A percentile compares a stretch with the other conserved stretches of the same genome.
phyloP scores from a whole-genome alignment of 23 tunicate genomes.

The Styela clava region DNA sequence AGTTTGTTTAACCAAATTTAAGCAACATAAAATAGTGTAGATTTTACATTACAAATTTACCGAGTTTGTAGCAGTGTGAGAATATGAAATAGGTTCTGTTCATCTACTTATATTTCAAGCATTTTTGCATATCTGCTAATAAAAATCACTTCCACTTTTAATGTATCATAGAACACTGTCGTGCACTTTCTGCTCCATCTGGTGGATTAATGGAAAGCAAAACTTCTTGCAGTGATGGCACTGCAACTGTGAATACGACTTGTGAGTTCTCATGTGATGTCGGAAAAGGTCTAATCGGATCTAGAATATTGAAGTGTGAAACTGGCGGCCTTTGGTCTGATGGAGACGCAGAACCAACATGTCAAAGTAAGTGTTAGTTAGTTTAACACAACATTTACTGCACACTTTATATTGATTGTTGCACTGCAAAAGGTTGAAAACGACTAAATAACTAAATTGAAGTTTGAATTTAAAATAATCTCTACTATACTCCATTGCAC shows the following conservation, averaged over 20 bases:
- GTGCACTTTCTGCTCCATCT: constrained; percentile 7
- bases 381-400: neutral
- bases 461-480: too few species aligned
- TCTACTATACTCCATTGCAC: too few species aligned
- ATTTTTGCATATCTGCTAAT: too few species aligned
- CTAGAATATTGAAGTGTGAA: constrained; percentile 7
- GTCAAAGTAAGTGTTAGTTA: constrained; percentile 3
- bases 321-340: constrained; percentile 12
- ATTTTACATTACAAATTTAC: too few species aligned
- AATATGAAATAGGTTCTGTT: too few species aligned
- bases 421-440: too few species aligned
- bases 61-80: too few species aligned
- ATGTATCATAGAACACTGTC: constrained; percentile 10
- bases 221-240: constrained; percentile 4
- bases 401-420: neutral
- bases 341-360: constrained; percentile 8
- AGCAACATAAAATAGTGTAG: too few species aligned
- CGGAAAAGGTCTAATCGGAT: neutral
- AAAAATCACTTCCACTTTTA: too few species aligned
- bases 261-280: constrained; percentile 14
- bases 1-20: too few species aligned
- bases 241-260: neutral
- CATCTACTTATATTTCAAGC: too few species aligned
- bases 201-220: constrained; percentile 15
- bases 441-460: too few species aligned